Percentiles rank a stretch among this genome's conserved stretches.
Conservation (phyloP, 2,888 invertebrate species). For the Amphipyra tragopoginis region DNA sequence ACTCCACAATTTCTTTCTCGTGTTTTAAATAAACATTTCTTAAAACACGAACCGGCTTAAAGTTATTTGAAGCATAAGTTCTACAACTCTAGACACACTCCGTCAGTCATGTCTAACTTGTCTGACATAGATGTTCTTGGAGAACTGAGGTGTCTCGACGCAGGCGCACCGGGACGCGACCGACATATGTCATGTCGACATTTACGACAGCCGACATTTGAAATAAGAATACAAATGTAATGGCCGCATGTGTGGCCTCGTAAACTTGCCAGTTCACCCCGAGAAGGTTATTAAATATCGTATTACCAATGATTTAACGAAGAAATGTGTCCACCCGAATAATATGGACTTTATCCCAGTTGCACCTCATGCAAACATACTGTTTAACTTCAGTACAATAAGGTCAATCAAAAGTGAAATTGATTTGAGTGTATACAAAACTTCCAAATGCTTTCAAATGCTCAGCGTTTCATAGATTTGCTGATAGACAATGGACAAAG, state of each 20-base stretch:
- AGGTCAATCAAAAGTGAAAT: no score
- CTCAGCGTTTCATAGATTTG: no score
- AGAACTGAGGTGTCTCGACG: slow-evolving; percentile 36
- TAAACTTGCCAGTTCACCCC: slow-evolving; percentile 63
- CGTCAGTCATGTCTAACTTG: slow-evolving; percentile 40
- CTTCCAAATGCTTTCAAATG: no score
- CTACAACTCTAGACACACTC: slow-evolving; percentile 1
- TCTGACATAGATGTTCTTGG: slow-evolving; percentile 37
- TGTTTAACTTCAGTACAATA: no score
- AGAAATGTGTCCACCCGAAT: not conserved
- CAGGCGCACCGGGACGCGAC: slow-evolving; percentile 32
- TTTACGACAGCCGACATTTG: slow-evolving; percentile 80
- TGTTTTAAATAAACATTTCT: no score
- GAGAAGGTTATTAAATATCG: slow-evolving; percentile 43
- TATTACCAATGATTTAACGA: slow-evolving; percentile 29
- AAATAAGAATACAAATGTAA: slow-evolving; percentile 76
- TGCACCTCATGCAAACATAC: no score
- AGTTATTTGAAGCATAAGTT: slow-evolving; percentile 5
- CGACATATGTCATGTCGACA: slow-evolving; percentile 75
- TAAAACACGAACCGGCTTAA: no score
- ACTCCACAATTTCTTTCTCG: not conserved
- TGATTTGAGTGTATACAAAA: no score
- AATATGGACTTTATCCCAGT: no score
- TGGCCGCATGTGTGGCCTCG: slow-evolving; percentile 80
- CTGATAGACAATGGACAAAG: no score